Conservation (phyloP, 2,888 invertebrate genomes). For the Heliconius charithonia region DNA sequence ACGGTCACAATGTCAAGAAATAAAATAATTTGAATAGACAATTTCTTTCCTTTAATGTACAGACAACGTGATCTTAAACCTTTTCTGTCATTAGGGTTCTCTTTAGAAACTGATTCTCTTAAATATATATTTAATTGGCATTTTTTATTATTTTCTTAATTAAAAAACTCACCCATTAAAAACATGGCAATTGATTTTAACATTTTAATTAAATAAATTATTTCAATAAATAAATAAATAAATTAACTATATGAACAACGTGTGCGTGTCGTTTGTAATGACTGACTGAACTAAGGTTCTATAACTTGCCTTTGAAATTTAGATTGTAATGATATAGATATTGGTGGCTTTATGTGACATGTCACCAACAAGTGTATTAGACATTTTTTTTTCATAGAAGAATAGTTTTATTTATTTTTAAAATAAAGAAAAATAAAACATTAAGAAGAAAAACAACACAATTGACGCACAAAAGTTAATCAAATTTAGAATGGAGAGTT, state of each 20-base stretch:
- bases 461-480: neutral
- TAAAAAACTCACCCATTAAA: constrained; percentile 60
- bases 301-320: constrained; percentile 64
- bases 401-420: too few species aligned
- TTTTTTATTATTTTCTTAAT: constrained; percentile 5
- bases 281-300: constrained; percentile 62
- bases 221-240: constrained; percentile 48
- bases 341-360: constrained; percentile 25
- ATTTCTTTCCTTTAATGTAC: too few species aligned
- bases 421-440: too few species aligned
- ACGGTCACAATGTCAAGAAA: too few species aligned
- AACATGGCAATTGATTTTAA: constrained; percentile 58
- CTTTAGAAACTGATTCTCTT: too few species aligned
- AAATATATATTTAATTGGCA: neutral
- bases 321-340: constrained; percentile 57
- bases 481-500: neutral
- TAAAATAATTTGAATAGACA: too few species aligned
- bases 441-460: too few species aligned
- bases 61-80: too few species aligned
- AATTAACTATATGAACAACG: constrained; percentile 50
- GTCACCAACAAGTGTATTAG: constrained; percentile 12
- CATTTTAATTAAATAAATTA: constrained; percentile 54
- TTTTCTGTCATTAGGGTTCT: too few species aligned
- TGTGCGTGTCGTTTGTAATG: constrained; percentile 52
- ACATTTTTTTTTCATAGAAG: neutral